These are phyloP conservation scores for Kuschelorhynchus macadamiae DNA, from an alignment of 2,888 invertebrate genomes.

Conservation along the genomic window DNA sequence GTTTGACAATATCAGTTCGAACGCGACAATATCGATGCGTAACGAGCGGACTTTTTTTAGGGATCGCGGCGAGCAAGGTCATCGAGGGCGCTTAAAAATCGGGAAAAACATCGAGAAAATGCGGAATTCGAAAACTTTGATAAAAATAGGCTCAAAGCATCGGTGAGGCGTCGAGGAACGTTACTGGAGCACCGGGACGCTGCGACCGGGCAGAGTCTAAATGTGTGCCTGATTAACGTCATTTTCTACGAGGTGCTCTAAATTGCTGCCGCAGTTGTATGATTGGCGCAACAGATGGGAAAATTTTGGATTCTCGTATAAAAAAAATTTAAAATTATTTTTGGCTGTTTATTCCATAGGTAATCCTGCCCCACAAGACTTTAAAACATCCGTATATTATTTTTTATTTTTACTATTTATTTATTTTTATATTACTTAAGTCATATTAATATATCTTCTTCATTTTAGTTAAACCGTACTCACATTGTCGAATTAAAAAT, in stretches of 20 bases:
- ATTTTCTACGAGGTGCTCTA: conserved; percentile 18
- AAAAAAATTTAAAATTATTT: too few species aligned
- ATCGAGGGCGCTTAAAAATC: conserved; percentile 28
- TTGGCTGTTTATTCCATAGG: too few species aligned
- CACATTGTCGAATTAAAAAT: too few species aligned
- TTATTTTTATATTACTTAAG: too few species aligned
- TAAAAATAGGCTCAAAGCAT: conserved; percentile 36
- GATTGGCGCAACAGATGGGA: too few species aligned
- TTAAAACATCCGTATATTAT: too few species aligned
- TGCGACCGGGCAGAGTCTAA: conserved; percentile 29
- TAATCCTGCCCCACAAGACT: too few species aligned
- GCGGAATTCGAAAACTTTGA: conserved; percentile 28
- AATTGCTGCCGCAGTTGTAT: too few species aligned
- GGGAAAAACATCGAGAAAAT: conserved; percentile 27
- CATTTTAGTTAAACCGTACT: too few species aligned
- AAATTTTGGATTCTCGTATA: too few species aligned
- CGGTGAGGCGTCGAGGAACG: conserved; percentile 42
- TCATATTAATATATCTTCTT: too few species aligned
- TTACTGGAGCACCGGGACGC: conserved; percentile 48
- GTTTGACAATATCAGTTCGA: background rate
- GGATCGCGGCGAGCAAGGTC: conserved; percentile 33
- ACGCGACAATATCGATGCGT: conserved; percentile 3
- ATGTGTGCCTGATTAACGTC: conserved; percentile 33
- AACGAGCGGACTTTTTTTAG: conserved; percentile 29
- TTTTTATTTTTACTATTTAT: too few species aligned